These are phyloP conservation scores for Rhaphigaster nebulosa DNA, from an alignment of 2,888 invertebrate genomes.

Conservation along the genomic window DNA sequence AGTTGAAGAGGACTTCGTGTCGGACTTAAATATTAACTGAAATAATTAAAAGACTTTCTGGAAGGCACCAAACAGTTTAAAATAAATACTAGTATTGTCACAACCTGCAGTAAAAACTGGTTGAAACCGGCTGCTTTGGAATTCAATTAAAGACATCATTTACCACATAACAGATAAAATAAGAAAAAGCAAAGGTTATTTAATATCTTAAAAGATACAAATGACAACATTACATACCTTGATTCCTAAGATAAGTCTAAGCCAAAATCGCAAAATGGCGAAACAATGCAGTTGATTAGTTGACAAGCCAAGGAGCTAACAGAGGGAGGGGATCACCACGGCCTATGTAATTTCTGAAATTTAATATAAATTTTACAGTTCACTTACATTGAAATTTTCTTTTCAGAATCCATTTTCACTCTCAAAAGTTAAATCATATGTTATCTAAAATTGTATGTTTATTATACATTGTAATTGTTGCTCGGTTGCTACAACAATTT, in stretches of 20 bases:
- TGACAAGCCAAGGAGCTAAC: not conserved
- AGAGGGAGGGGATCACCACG: not conserved
- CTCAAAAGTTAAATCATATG: not conserved
- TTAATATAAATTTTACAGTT: not conserved
- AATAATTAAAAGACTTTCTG: not conserved
- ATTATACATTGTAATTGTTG: not conserved
- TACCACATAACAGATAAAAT: no score
- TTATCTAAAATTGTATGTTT: not conserved
- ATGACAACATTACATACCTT: not conserved
- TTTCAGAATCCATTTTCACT: not conserved
- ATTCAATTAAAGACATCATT: not conserved
- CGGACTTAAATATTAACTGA: no score
- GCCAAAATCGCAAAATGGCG: conserved; percentile 1
- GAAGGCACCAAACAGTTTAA: not conserved
- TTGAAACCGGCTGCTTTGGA: not conserved
- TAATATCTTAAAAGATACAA: not conserved
- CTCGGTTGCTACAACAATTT: not conserved
- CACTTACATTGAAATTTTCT: not conserved
- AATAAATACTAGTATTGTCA: not conserved
- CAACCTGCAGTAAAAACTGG: not conserved
- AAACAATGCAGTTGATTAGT: not conserved
- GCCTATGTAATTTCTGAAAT: not conserved
- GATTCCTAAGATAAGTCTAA: not conserved
- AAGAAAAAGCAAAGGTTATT: not conserved
- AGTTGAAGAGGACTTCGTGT: no score